Conservation (phyloP, 1,140 invertebrate species). For the Temnothorax curvispinosus region DNA sequence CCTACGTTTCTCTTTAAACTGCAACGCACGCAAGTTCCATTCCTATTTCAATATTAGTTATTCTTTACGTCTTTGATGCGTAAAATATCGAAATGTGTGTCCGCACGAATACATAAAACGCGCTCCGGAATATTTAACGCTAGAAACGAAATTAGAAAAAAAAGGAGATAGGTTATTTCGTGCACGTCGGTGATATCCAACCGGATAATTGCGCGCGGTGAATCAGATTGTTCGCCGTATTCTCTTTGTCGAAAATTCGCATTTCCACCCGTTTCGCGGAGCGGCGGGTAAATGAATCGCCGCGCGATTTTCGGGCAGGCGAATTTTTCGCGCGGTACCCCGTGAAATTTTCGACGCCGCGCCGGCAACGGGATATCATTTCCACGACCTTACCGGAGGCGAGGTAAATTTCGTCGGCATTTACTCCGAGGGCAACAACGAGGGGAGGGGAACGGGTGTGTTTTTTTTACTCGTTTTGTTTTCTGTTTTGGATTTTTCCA, state of each 20-base stretch:
- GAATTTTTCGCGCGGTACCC: conserved; percentile 55
- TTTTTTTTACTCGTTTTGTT: conserved; percentile 20
- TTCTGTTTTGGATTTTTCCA: conserved; percentile 42
- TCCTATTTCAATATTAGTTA: background rate
- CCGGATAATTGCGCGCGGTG: conserved; percentile 49
- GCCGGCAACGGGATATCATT: conserved; percentile 54
- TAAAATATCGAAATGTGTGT: background rate
- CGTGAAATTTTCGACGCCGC: conserved; percentile 41
- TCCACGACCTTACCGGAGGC: conserved; percentile 53
- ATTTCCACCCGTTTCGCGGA: conserved; percentile 12
- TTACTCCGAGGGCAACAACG: conserved; percentile 16
- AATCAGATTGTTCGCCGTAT: conserved; percentile 41
- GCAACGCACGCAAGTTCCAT: background rate
- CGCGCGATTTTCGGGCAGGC: conserved; percentile 3
- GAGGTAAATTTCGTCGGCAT: conserved; percentile 50
- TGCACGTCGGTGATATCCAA: conserved; percentile 22
- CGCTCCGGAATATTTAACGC: background rate
- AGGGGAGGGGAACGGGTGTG: background rate
- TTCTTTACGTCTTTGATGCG: background rate
- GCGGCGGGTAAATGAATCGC: conserved; percentile 17
- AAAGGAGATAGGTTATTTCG: conserved; percentile 1
- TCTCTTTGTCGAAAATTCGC: conserved; percentile 27
- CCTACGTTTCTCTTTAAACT: background rate
- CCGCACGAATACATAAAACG: background rate
- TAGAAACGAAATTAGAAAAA: conserved; percentile 42